Percentiles rank a stretch among this genome's conserved stretches.
These are phyloP conservation scores for Papilio glaucus DNA, from an alignment of 1,140 invertebrate genomes.

Conservation along the genomic window DNA sequence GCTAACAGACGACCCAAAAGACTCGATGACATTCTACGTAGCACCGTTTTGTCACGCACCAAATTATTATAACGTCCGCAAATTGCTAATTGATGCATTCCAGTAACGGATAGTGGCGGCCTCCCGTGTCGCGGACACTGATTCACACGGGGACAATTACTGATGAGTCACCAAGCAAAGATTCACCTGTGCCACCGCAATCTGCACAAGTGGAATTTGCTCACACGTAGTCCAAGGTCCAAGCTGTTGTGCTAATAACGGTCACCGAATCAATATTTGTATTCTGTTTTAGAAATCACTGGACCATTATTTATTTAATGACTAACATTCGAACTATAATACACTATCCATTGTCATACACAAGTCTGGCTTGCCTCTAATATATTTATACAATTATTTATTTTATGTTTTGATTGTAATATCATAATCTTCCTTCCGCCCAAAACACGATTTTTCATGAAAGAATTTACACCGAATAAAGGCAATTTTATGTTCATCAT, in stretches of 20 bases:
- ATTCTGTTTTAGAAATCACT: slow-evolving; percentile 37
- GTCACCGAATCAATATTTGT: slow-evolving; percentile 33
- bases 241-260: slow-evolving; percentile 37
- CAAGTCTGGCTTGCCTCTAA: no score
- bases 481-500: no score
- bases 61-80: slow-evolving; percentile 31
- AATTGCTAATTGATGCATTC: slow-evolving; percentile 39
- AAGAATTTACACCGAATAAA: no score
- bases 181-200: slow-evolving; percentile 49
- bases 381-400: no score
- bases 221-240: slow-evolving; percentile 15
- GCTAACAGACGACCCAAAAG: background rate
- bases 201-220: slow-evolving; percentile 33
- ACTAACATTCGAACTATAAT: no score
- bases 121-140: slow-evolving; percentile 45
- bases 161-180: slow-evolving; percentile 54
- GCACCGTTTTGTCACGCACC: slow-evolving; percentile 25
- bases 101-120: slow-evolving; percentile 32
- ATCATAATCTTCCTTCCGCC: no score
- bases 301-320: slow-evolving; percentile 40
- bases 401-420: no score
- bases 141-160: slow-evolving; percentile 51
- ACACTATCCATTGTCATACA: no score
- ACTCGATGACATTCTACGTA: slow-evolving; percentile 29
- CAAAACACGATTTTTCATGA: no score